A percentile compares a stretch with the other conserved stretches of the same genome.
Conservation (phyloP, 2,888 invertebrate genomes). For the Imbricaverruca yamaguchii region DNA sequence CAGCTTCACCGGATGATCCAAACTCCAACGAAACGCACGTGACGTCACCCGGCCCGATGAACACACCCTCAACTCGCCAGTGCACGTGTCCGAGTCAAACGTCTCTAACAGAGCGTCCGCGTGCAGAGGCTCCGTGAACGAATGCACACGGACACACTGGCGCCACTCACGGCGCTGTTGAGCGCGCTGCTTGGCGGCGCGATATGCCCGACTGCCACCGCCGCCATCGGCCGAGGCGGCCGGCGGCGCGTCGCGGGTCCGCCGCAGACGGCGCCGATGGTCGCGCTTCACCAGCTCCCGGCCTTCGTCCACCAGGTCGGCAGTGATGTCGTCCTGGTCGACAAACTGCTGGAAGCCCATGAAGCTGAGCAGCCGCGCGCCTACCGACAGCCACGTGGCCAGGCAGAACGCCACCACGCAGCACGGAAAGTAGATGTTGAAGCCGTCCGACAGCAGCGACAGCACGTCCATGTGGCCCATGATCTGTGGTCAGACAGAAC, state of each 20-base stretch:
- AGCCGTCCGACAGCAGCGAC: constrained; percentile 90
- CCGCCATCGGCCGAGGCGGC: constrained; percentile 38
- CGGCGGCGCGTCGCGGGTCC: constrained; percentile 34
- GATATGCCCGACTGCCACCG: constrained; percentile 30
- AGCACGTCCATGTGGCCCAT: constrained; percentile 99
- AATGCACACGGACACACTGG: background rate
- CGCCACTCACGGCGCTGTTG: background rate
- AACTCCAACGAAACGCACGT: background rate
- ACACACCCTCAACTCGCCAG: no score
- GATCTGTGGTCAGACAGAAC: constrained; percentile 48
- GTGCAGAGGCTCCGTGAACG: background rate
- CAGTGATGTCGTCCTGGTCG: constrained; percentile 85
- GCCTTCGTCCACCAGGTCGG: constrained; percentile 89
- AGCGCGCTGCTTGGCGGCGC: constrained; percentile 5
- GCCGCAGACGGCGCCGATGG: background rate
- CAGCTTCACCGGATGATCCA: background rate
- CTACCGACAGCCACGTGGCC: constrained; percentile 88
- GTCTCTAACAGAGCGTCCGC: no score
- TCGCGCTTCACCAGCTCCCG: constrained; percentile 9
- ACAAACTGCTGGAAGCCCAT: constrained; percentile 93
- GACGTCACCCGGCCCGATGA: background rate
- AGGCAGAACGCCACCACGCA: constrained; percentile 85
- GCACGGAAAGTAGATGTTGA: constrained; percentile 99
- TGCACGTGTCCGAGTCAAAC: no score
- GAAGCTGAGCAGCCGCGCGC: constrained; percentile 76